Evolutionary conservation across 53 echinoderm and acorn worm species (phyloP), one percentile per base, ranked within the genome.

Genomic region (Pentamera pediparva): DNA sequence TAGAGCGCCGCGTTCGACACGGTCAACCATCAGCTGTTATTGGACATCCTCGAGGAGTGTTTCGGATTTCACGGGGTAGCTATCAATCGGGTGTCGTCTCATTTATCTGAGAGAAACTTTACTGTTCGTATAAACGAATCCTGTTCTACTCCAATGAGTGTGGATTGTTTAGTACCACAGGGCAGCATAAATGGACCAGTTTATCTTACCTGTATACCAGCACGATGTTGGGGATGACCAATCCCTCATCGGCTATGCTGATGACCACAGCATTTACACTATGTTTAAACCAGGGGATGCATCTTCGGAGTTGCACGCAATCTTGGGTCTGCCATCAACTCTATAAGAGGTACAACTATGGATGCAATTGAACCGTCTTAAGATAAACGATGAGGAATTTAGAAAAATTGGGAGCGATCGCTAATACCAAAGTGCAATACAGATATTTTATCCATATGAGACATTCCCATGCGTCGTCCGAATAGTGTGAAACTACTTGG

Each of bases 101-200:
- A 70, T 51, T 70, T 47, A 32, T 24, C 32, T 33, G 70, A 51
- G 2, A 70, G 70, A 33, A 31, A 50, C 0, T 70, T 70, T 17
- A 49, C 3, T 48, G 49, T 50, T 51, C 50, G 70, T 48, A 70
- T 37, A 24, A 70, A 48, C 19, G n/a, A n/a, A n/a, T n/a, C n/a
- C n/a, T n/a, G n/a, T n/a, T 17, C 45, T 45, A 12, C n/a, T n/a
- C 36, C 77, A 63, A 28, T 33, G 7, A 47, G 32, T 3, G 22
- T 56, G 11, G 29, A 61, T 36, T 54, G 47, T 35, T 77, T 53
- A n/a, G 56, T 52, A 10, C 67, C 53, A n/a, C 50, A 29, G 31
- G 50, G 77, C 15, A 77, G 50, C 40, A 77, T 77, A 15, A 62
- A 63, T 64, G 62, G 62, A n/a, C 62, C 62, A 3, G 61, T 76